Base-by-base conservation (phyloP, 2,888 invertebrate genomes). In the Tachina lurida region DNA sequence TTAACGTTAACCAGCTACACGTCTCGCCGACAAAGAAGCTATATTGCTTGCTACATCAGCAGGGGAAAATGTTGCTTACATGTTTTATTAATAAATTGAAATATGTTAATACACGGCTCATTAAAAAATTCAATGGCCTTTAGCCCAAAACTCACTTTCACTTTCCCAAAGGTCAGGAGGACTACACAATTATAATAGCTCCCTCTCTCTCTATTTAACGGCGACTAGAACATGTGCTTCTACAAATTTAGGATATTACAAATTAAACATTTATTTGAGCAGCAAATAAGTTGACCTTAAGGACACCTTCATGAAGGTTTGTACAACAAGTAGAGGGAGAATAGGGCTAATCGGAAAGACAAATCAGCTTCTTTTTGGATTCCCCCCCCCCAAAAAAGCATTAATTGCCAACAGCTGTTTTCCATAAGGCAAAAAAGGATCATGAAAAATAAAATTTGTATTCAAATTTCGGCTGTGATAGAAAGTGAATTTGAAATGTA, bases 361-460 rank as follows among this genome's bases (percentile, higher is more conserved):
- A 56, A 63, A 63, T 73, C 65, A 19, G 56, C 60, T 41, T 22
- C 15, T 22, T 74, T n/a, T 60, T 12, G 43, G 45, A 52, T 60
- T 49, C 58, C 10, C 31, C 31, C 58, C 43, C 58, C 7, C 31
- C 1, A 58, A 19, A 56, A 63, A 58, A 62, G 12, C 60, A 67
- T 73, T 43, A 43, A 17, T 67, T 45, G 1, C 45, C 60, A 77
- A 71, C 83, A 83, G 83, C 83, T 83, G 83, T 73, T 76, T 19
- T 4, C 22, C 10, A 22, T 31, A 15, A 68, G 41, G 17, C 31
- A 56, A 71, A 71, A 31, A 77, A 73, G 65, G 71, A 83, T 83
- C 83, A 73, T 47, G 17, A 39, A 17, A 58, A 52, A 45, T 15
- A 68, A 45, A 56, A 63, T 7, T 17, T 10, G 12, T 54, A 74